Percentiles rank a stretch among this genome's conserved stretches.
These are phyloP conservation scores for Apodemia hepburni DNA, from an alignment of 2,888 invertebrate genomes.

Conservation along the genomic window DNA sequence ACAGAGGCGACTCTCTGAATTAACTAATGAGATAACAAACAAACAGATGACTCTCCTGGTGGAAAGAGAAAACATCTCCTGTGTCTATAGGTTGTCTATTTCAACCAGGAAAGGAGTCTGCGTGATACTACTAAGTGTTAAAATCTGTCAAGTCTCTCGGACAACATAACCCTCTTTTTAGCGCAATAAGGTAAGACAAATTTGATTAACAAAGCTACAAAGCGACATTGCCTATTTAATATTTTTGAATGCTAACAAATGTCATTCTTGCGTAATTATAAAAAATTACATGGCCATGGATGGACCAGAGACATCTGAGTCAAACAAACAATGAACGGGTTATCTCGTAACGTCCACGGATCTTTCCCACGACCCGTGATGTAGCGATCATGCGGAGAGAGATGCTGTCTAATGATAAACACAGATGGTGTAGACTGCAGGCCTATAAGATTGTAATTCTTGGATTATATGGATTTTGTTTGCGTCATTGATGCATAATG, in stretches of 20 bases:
- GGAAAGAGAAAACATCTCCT: no score
- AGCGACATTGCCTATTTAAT: neutral
- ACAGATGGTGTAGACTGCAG: conserved; percentile 6
- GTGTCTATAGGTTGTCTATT: no score
- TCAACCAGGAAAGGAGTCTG: no score
- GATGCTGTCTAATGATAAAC: neutral
- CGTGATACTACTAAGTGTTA: no score
- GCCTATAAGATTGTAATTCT: neutral
- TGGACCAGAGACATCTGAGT: conserved; percentile 17
- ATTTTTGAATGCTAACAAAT: neutral
- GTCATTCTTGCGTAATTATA: neutral
- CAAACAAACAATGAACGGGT: conserved; percentile 31
- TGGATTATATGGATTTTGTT: neutral
- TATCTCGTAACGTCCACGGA: conserved; percentile 35
- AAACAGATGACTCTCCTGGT: no score
- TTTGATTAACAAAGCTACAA: neutral
- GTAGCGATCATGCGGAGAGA: conserved; percentile 7
- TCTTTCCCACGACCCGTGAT: conserved; percentile 41
- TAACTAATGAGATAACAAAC: no score
- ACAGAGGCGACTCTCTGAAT: no score
- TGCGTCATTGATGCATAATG: neutral
- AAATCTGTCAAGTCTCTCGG: no score
- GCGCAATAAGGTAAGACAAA: neutral
- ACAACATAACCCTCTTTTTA: neutral
- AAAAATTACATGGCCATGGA: neutral